Evolutionary conservation across 2,888 invertebrate genomes (phyloP), one percentile per base, ranked within the genome.

Genomic region (Drosophila infuscata): DNA sequence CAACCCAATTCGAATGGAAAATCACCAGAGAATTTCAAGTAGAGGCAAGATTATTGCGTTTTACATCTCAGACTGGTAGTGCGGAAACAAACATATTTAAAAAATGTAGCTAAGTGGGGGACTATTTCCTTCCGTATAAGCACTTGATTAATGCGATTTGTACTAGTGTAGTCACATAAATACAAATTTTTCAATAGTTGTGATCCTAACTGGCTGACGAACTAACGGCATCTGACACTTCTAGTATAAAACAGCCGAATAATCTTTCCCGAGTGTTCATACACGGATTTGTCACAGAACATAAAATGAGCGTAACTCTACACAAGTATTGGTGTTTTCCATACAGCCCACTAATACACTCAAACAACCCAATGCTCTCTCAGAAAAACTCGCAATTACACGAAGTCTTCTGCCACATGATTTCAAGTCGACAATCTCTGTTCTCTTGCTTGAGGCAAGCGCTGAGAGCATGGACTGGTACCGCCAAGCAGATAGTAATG

Each of bases 261-360:
- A n/a, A 6, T 30, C 12, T 15, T 36, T 9, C 12, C 33, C 51
- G 52, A 54, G 32, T 41, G 25, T 8, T 17, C 9, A 3, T n/a
- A 57, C 30, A 56, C n/a, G 11, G 15, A 63, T 57, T 61, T n/a
- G 25, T 3, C 15, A 25, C 30, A 62, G 51, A 30, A 20, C 3
- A 15, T 6, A 0, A 46, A 46, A 20, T 48, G 59, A 70, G 69
- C 38, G 46, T 25, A 67, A 33, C 15, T 32, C 4, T 41, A 6
- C 12, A 1, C 3, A 61, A 11, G 76, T 81, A 66, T 83, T 51
- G 9, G 53, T 52, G 25, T 57, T 72, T 64, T 52, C 20, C 49
- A 32, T 49, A 2, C 30, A 9, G 1, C 5, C 9, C 17, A 80
- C 80, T 46, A 53, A 85, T 38, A 82, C 85, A 58, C 0, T 7